Percentiles rank a stretch among this genome's conserved stretches.
phyloP scores from a whole-genome alignment of 2,888 invertebrate species.

The Habroteleia sp. region DNA sequence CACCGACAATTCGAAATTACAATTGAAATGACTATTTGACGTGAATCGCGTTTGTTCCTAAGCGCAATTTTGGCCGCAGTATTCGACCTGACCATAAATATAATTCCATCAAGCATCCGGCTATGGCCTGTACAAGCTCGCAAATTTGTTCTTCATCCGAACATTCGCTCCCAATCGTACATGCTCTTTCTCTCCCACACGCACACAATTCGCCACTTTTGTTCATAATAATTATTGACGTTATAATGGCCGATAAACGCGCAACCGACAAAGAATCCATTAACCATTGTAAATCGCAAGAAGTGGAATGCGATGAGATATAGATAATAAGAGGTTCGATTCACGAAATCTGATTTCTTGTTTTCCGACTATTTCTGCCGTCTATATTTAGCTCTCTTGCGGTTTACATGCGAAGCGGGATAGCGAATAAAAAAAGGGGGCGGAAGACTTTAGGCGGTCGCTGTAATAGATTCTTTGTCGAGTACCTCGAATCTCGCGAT shows the following conservation, averaged over 20 bases:
- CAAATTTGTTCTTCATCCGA: conserved; percentile 48
- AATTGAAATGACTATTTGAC: too few relatives aligned
- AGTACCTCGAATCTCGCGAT: conserved; percentile 60
- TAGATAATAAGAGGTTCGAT: conserved; percentile 28
- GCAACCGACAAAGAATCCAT: conserved; percentile 62
- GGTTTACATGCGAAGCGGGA: conserved; percentile 56
- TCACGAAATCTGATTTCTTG: conserved; percentile 44
- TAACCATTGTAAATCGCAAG: conserved; percentile 62
- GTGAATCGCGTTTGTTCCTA: conserved; percentile 44
- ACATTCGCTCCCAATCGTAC: conserved; percentile 42
- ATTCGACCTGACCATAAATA: conserved; percentile 53
- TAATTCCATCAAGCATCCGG: conserved; percentile 62
- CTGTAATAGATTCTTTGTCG: conserved; percentile 60
- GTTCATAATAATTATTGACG: conserved; percentile 58
- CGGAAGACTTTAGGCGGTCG: conserved; percentile 55
- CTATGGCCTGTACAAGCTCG: conserved; percentile 55
- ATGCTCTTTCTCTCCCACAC: conserved; percentile 3
- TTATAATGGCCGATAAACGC: conserved; percentile 62
- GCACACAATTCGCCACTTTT: conserved; percentile 45
- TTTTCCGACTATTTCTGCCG: conserved; percentile 51
- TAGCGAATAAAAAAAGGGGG: conserved; percentile 32
- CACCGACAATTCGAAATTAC: too few relatives aligned
- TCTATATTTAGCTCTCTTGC: conserved; percentile 54
- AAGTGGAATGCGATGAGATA: conserved; percentile 61
- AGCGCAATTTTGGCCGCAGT: conserved; percentile 43